phyloP scores from a whole-genome alignment of 2,797 vertebrate species.

The Peromyscus aztecus region DNA sequence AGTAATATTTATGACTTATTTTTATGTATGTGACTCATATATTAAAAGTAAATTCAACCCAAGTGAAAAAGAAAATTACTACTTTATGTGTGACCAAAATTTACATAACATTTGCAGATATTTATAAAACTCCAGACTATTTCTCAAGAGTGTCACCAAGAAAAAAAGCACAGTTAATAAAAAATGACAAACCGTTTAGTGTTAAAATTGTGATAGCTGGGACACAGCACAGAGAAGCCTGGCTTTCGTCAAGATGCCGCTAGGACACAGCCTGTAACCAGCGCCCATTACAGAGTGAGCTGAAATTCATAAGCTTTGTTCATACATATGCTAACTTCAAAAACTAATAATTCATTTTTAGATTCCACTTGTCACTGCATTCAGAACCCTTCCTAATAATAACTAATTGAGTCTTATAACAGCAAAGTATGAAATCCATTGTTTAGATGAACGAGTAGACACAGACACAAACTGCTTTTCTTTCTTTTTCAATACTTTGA shows the following conservation, averaged over 20 bases:
- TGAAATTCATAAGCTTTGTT: constrained; percentile 61
- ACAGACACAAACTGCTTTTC: background rate
- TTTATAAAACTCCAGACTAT: constrained; percentile 64
- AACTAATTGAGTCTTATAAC: constrained; percentile 51
- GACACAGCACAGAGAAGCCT: constrained; percentile 18
- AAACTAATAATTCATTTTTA: constrained; percentile 28
- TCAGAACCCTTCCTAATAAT: constrained; percentile 9
- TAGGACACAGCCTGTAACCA: constrained; percentile 36
- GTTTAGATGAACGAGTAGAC: constrained; percentile 51
- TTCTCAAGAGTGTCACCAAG: constrained; percentile 51
- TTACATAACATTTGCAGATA: constrained; percentile 78
- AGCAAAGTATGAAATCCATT: constrained; percentile 53
- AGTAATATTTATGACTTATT: constrained; percentile 75
- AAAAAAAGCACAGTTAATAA: constrained; percentile 71
- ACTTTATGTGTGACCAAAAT: constrained; percentile 79
- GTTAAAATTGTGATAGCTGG: constrained; percentile 63
- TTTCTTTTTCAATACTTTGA: constrained; percentile 15
- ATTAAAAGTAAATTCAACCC: constrained; percentile 77
- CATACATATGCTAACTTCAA: constrained; percentile 37
- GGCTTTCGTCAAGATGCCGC: constrained; percentile 29
- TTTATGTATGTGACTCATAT: constrained; percentile 76
- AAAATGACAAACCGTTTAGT: constrained; percentile 66
- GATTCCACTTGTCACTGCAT: background rate
- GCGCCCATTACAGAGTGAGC: constrained; percentile 54
- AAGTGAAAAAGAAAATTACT: constrained; percentile 79